phyloP scores from a whole-genome alignment of 2,113 vertebrate species.

The Naja naja region DNA sequence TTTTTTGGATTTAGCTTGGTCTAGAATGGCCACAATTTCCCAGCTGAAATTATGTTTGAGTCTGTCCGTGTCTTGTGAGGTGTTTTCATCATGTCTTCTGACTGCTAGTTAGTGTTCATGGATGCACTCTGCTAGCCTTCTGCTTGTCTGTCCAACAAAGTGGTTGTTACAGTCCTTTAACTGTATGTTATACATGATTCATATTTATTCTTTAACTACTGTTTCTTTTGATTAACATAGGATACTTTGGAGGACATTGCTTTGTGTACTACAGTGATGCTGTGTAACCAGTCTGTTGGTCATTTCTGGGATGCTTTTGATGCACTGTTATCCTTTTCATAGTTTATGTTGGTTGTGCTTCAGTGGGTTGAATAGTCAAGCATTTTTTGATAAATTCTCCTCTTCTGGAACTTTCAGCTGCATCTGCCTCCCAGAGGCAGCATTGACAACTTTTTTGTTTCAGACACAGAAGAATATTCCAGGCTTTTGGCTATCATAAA shows the following conservation, averaged over 20 bases:
- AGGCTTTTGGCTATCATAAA: not conserved
- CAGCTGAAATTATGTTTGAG: not conserved
- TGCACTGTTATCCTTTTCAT: not conserved
- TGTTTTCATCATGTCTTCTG: not conserved
- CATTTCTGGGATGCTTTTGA: not conserved
- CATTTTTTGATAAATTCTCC: not conserved
- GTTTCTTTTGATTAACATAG: not conserved
- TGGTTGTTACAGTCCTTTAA: not conserved
- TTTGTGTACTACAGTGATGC: not conserved
- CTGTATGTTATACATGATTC: not conserved
- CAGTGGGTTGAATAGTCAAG: not conserved
- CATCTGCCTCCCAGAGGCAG: not conserved
- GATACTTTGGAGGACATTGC: not conserved
- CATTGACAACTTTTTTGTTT: not conserved
- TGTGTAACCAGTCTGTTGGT: not conserved
- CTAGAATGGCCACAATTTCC: not conserved
- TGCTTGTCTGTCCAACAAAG: not conserved
- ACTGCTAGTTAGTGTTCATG: not conserved
- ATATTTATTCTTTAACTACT: not conserved
- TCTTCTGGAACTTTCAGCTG: not conserved
- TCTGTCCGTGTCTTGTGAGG: not conserved
- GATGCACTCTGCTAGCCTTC: not conserved
- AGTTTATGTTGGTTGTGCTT: not conserved
- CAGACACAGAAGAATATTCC: not conserved
- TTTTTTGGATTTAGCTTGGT: not conserved